These are phyloP conservation scores for Atractosteus spatula DNA, from an alignment of 2,113 vertebrate genomes.

Conservation along the genomic window DNA sequence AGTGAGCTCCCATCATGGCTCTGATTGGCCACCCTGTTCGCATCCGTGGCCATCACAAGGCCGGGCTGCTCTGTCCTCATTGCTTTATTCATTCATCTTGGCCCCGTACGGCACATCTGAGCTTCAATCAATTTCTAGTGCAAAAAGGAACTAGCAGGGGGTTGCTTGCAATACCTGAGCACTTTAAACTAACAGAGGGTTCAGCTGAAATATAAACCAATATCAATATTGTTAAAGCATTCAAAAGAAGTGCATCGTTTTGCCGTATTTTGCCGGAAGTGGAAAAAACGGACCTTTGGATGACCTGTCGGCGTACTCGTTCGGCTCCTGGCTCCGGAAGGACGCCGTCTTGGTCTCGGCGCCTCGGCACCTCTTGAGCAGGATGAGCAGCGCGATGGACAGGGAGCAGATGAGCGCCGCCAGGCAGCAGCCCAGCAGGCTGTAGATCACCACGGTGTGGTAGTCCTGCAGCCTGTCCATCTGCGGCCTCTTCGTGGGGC, in stretches of 20 bases:
- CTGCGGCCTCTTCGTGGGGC: neutral
- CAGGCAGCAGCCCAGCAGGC: conserved; percentile 68
- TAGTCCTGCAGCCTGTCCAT: conserved; percentile 22
- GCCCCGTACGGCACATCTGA: too few relatives aligned
- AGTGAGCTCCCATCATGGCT: too few relatives aligned
- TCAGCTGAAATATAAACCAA: too few relatives aligned
- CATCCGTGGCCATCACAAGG: too few relatives aligned
- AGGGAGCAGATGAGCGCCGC: conserved; percentile 61
- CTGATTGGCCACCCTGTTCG: too few relatives aligned
- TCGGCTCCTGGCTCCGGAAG: neutral
- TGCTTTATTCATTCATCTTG: too few relatives aligned
- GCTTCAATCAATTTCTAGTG: too few relatives aligned
- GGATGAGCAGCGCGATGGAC: conserved; percentile 61
- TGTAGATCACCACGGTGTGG: conserved; percentile 43
- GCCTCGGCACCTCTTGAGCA: conserved; percentile 48
- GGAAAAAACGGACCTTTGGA: conserved; percentile 56
- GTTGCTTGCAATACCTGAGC: too few relatives aligned
- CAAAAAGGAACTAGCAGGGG: too few relatives aligned
- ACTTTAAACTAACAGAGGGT: too few relatives aligned
- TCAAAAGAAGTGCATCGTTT: neutral
- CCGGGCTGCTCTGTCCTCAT: too few relatives aligned
- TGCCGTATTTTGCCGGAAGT: too few relatives aligned
- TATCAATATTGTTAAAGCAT: neutral
- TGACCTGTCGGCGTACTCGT: conserved; percentile 23
- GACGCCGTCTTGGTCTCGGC: neutral